These are phyloP conservation scores for Mionectes olivaceus DNA, from an alignment of 2,797 vertebrate genomes.

Conservation along the genomic window DNA sequence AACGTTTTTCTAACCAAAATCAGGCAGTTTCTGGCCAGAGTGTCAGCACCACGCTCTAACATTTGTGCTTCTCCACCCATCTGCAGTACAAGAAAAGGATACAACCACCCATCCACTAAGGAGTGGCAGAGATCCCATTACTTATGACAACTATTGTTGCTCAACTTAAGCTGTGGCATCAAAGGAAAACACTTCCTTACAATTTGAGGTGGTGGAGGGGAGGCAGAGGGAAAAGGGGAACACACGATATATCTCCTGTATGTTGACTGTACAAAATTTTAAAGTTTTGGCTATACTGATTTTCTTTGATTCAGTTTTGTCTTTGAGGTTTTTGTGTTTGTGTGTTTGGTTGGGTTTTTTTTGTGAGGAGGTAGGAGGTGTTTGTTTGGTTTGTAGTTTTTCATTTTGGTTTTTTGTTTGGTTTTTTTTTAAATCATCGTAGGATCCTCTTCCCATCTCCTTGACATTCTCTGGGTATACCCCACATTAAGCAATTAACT, in stretches of 20 bases:
- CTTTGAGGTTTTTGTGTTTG: rapidly evolving
- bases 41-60: constrained; percentile 8
- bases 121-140: constrained; percentile 32
- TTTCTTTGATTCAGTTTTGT: background rate
- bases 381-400: background rate
- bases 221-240: background rate
- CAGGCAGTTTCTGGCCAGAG: background rate
- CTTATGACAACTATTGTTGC: constrained; percentile 45
- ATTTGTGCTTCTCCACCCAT: constrained; percentile 23
- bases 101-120: constrained; percentile 32
- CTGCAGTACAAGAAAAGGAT: background rate
- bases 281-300: background rate
- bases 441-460: background rate
- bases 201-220: rapidly evolving
- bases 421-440: background rate
- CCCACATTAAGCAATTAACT: background rate
- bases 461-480: background rate
- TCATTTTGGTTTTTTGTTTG: too few species aligned
- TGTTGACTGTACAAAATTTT: background rate
- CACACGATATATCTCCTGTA: background rate
- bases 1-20: background rate
- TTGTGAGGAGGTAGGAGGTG: background rate
- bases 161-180: constrained; percentile 36
- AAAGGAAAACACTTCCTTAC: background rate
- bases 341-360: too few species aligned